Conservation (phyloP, 2,888 invertebrate genomes). For the Drosophila suboccidentalis region DNA sequence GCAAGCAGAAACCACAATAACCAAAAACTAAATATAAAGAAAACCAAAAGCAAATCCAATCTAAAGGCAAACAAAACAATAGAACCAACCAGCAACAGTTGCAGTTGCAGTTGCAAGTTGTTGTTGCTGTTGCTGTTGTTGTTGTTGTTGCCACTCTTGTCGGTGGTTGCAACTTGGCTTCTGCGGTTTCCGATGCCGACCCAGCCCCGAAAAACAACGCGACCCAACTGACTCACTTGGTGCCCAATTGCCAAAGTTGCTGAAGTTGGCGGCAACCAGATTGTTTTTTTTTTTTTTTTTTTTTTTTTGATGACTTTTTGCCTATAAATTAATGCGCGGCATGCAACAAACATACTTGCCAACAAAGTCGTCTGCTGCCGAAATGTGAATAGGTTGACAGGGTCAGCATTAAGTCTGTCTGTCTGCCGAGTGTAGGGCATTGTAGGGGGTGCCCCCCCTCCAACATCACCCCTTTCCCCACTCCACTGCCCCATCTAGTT, state of each 20-base stretch:
- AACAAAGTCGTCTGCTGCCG: constrained; percentile 58
- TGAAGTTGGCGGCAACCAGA: constrained; percentile 34
- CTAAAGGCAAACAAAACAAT: constrained; percentile 63
- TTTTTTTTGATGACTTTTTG: constrained; percentile 48
- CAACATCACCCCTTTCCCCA: not conserved
- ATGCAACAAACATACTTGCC: constrained; percentile 47
- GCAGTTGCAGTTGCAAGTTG: constrained; percentile 26
- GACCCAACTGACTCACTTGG: constrained; percentile 26
- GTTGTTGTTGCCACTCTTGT: constrained; percentile 9
- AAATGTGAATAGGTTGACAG: constrained; percentile 76
- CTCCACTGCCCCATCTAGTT: not conserved
- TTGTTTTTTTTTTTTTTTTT: constrained; percentile 28
- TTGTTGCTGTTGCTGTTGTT: constrained; percentile 25
- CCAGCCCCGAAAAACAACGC: constrained; percentile 29
- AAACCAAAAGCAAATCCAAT: constrained; percentile 51
- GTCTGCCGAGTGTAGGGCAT: constrained; percentile 11
- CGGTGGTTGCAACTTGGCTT: constrained; percentile 16
- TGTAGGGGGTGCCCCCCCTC: not conserved
- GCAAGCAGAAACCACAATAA: constrained; percentile 70
- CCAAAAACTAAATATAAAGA: constrained; percentile 24
- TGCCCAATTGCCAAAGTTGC: not conserved
- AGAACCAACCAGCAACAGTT: constrained; percentile 42
- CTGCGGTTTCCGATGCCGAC: constrained; percentile 52
- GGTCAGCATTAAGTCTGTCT: constrained; percentile 52
- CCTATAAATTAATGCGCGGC: constrained; percentile 69